Evolutionary conservation across 2,113 vertebrate genomes (phyloP).

Genomic region (Dolichallabes microphthalmus): DNA sequence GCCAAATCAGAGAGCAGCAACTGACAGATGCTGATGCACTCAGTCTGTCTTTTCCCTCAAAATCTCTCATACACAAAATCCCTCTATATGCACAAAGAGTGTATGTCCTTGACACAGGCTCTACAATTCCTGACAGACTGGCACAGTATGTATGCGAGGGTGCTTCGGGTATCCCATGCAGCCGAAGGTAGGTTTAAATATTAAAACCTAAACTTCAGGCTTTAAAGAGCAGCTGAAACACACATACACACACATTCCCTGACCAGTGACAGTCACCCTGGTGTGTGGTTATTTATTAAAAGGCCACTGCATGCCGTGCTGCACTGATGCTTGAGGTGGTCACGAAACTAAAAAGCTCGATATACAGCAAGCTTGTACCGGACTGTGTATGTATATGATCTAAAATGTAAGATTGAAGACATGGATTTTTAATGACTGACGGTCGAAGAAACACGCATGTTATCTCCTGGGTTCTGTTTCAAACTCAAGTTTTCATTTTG

Average conservation of each 20-base stretch:
- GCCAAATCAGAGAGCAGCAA: constrained; percentile 24
- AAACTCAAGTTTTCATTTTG: background rate
- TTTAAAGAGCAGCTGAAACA: constrained; percentile 24
- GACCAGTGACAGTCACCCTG: constrained; percentile 17
- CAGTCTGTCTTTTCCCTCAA: constrained; percentile 39
- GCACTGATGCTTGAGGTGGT: constrained; percentile 2
- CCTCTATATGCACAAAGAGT: constrained; percentile 54
- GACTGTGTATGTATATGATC: background rate
- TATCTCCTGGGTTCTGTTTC: background rate
- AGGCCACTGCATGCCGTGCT: background rate
- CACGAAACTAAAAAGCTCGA: background rate
- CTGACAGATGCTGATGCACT: constrained; percentile 25
- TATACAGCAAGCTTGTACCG: background rate
- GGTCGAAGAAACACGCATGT: background rate
- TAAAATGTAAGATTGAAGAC: background rate
- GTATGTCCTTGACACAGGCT: constrained; percentile 69
- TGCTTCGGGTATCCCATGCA: constrained; percentile 61
- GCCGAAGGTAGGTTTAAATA: constrained; percentile 67
- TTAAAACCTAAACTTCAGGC: constrained; percentile 62
- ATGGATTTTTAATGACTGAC: constrained; percentile 13
- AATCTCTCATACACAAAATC: constrained; percentile 33
- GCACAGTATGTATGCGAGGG: constrained; percentile 31
- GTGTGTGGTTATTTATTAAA: constrained; percentile 8
- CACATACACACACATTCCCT: constrained; percentile 8
- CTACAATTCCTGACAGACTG: constrained; percentile 69